Evolutionary conservation across 2,113 vertebrate genomes (phyloP), one percentile per base, ranked within the genome.

Genomic region (Perca schrenkii): DNA sequence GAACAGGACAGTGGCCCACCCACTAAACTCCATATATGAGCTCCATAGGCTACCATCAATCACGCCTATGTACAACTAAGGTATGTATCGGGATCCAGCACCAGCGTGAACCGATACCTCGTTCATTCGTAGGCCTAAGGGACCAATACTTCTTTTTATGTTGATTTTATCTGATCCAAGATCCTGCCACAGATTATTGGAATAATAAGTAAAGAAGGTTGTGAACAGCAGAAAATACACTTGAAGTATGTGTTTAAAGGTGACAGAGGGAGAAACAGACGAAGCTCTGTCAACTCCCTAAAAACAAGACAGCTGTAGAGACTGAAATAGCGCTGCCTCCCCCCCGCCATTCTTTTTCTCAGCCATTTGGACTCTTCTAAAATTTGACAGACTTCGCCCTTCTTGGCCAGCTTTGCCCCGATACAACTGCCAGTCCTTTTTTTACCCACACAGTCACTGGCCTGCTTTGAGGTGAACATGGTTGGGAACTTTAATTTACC

Each of bases 21-120:
- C 86, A 81, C 86, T 67, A 15, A 83, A 83, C 79, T 86, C 94
- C 94, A 91, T 95, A 94, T 95, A 94, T 91, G 94, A 88, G 76
- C 91, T 84, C 68, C 43, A 76, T 63, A 72, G 88, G 72, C 73
- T 66, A 52, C 85, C 91, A 90, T 93, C 90, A 92, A 93, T 93
- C 92, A 93, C 43, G 14, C 47, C 50, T 70, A 77, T 76, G 74
- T 83, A 75, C 80, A 83, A 75, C 87, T 73, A 50, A 66, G 71
- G 69, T 62, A 90, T 86, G 89, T 83, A 84, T 81, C 43, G n/a
- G 85, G 56, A 78, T 34, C 31, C 69, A 66, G 77, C 43, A 49
- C 28, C 54, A 49, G 70, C 8, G 69, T n/a, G 66, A 76, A 83
- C 46, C 36, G 15, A 90, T 71, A 89, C 79, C 63, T 31, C 17